Evolutionary conservation across 2,797 vertebrate species (phyloP), one percentile per base, ranked within the genome.

Genomic region (Numenius phaeopus): DNA sequence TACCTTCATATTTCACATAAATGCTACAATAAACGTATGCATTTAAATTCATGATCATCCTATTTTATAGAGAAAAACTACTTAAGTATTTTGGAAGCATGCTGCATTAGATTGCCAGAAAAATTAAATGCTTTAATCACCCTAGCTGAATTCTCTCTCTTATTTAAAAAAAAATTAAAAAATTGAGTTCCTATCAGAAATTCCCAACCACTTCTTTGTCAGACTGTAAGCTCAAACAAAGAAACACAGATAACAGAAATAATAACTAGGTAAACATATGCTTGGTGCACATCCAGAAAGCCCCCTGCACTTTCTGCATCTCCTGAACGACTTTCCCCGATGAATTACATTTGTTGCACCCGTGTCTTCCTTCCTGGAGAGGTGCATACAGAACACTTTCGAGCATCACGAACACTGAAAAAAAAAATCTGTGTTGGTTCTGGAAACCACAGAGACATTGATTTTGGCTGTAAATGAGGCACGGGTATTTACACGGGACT

Each of bases 141-240:
- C 34, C 59, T 9, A 64, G 21, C 10, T 57, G 27, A 85, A 87
- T 85, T 58, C 14, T 78, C 10, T 50, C 26, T 90, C n/a, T 46
- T 27, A 76, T 7, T 82, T 8, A 44, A 13, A 30, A 57, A 70
- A 29, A 34, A 64, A 46, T 11, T 21, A 14, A 49, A 64, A 32
- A 23, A 65, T 44, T 3, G 10, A 55, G 26, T 54, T 75, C 46
- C 72, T 75, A 77, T 75, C 69, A 96, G 40, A 86, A 93, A 90
- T 77, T 87, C 37, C 67, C 37, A 83, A 40, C 55, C 32, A 37
- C 46, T 80, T 71, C 75, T 90, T 65, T 73, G 55, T 76, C 73
- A 58, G 61, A n/a, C 76, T 88, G 65, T 61, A 92, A 95, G 54
- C 54, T 66, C 72, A 83, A 93, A 88, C 42, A 92, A 87, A 71